Conservation (phyloP, 2,113 vertebrate genomes). For the Notothenia coriiceps region DNA sequence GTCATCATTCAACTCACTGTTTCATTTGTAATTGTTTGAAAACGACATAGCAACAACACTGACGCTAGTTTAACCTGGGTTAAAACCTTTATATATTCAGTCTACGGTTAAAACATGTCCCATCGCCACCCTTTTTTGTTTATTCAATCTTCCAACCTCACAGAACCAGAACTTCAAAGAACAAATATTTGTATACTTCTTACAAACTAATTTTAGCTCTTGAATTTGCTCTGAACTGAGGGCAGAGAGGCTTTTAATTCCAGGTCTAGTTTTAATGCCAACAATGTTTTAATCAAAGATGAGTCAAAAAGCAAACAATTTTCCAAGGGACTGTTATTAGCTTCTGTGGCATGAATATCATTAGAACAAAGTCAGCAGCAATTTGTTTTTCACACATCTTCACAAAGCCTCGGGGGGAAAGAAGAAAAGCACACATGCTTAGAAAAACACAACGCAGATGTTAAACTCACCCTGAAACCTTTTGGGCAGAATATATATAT, state of each 20-base stretch:
- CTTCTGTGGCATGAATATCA: constrained; percentile 62
- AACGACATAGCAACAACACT: too few relatives aligned
- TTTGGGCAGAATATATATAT: background rate
- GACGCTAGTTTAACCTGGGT: too few relatives aligned
- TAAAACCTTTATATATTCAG: too few relatives aligned
- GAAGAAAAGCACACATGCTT: constrained; percentile 9
- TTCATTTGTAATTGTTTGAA: too few relatives aligned
- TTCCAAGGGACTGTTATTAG: background rate
- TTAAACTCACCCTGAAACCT: constrained; percentile 16
- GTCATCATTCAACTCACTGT: background rate
- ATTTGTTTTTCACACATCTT: constrained; percentile 45
- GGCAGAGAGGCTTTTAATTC: background rate
- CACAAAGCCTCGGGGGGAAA: constrained; percentile 18
- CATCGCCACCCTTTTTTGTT: too few relatives aligned
- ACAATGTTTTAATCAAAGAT: background rate
- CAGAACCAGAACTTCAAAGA: background rate
- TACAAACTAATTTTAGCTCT: background rate
- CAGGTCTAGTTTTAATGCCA: background rate
- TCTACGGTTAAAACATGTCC: background rate
- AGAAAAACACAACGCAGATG: constrained; percentile 48
- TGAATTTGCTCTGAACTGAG: background rate
- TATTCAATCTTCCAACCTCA: background rate
- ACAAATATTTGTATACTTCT: background rate
- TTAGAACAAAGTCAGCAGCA: constrained; percentile 61
- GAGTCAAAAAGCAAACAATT: constrained; percentile 29